Evolutionary conservation across 2,888 invertebrate genomes (phyloP).

Genomic region (Cryptus viduatorius): DNA sequence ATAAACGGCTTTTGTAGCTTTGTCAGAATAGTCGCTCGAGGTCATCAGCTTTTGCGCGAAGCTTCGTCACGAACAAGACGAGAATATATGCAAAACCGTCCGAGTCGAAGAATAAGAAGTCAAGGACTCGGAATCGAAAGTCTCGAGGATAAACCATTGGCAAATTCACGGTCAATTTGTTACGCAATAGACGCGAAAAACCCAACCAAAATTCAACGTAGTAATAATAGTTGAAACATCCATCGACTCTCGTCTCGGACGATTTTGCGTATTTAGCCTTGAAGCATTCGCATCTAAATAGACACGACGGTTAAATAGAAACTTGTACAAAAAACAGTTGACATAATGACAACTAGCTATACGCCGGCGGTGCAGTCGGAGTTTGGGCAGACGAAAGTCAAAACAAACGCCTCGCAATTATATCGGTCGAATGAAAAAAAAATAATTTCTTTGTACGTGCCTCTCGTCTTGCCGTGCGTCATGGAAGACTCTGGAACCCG

Average conservation of each 20-base stretch:
- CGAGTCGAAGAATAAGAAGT: slow-evolving; percentile 1
- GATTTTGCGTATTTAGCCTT: slow-evolving; percentile 30
- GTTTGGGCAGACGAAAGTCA: background rate
- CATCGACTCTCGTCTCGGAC: background rate
- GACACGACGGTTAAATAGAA: background rate
- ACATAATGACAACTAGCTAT: background rate
- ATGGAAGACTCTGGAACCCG: background rate
- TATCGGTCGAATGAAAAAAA: background rate
- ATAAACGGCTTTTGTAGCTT: slow-evolving; percentile 10
- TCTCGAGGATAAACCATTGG: slow-evolving; percentile 24
- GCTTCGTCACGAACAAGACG: background rate
- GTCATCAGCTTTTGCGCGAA: background rate
- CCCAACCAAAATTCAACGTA: background rate
- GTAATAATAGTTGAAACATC: background rate
- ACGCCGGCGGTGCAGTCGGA: background rate
- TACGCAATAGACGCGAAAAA: slow-evolving; percentile 8
- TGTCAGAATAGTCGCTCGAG: slow-evolving; percentile 2
- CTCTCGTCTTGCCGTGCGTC: background rate
- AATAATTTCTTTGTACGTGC: background rate
- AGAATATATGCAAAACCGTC: slow-evolving; percentile 32
- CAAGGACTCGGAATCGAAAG: background rate
- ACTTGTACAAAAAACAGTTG: background rate
- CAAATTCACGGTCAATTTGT: slow-evolving; percentile 20
- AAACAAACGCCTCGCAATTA: slow-evolving; percentile 2
- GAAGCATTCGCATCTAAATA: slow-evolving; percentile 10